Conservation (phyloP, 2,797 vertebrate species). For the Mormyrus proboscirostris region DNA sequence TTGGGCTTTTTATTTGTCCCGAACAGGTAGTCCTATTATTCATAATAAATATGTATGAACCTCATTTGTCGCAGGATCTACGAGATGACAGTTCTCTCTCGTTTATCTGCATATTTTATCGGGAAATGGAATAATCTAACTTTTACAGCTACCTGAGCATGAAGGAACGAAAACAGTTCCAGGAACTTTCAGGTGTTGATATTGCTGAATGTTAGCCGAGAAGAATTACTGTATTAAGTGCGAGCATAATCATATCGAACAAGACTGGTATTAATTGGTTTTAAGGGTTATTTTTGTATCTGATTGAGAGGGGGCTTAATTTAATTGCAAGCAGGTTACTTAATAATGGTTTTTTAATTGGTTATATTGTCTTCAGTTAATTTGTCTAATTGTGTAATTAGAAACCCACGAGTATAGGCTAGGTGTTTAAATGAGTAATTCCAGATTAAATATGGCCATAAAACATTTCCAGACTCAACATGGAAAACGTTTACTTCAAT, state of each 20-base stretch:
- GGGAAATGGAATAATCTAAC: background rate
- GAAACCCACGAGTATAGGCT: background rate
- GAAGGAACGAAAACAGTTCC: background rate
- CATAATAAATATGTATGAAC: background rate
- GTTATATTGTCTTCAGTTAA: background rate
- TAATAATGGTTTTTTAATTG: background rate
- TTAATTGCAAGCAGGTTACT: background rate
- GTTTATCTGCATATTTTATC: background rate
- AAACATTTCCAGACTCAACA: background rate
- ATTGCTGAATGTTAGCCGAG: background rate
- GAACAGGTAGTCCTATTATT: background rate
- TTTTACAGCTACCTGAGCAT: background rate
- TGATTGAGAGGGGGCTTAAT: background rate
- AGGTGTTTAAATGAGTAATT: background rate
- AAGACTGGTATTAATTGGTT: background rate
- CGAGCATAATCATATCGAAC: background rate
- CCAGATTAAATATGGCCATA: background rate
- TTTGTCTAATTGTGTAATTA: background rate
- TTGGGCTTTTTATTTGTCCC: background rate
- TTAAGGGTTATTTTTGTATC: background rate
- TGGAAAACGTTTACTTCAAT: background rate
- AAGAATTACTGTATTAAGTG: background rate
- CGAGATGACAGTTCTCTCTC: background rate
- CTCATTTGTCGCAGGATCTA: background rate
- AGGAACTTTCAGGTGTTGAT: background rate